phyloP scores from a whole-genome alignment of 2,113 vertebrate genomes.

The Vanacampus margaritifer region DNA sequence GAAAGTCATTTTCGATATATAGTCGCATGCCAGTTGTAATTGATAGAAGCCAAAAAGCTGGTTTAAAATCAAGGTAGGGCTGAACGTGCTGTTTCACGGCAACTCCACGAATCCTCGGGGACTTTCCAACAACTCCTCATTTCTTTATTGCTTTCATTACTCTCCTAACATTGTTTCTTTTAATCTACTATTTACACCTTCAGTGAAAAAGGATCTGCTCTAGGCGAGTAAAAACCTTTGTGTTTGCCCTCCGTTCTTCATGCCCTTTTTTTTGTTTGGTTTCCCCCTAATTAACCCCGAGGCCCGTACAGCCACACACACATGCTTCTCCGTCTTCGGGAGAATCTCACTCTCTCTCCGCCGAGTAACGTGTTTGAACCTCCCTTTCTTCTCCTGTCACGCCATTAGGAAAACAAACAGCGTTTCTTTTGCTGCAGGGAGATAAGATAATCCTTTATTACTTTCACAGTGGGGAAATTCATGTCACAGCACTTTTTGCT shows the following conservation, averaged over 20 bases:
- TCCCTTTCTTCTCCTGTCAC: conserved; percentile 44
- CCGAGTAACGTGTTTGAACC: conserved; percentile 19
- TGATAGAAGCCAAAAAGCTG: neutral
- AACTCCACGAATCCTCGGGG: neutral
- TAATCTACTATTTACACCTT: conserved; percentile 9
- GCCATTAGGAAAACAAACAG: conserved; percentile 34
- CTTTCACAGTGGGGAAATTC: conserved; percentile 4
- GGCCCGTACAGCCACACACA: conserved; percentile 9
- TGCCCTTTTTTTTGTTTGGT: conserved; percentile 1
- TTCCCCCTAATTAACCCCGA: conserved; percentile 55
- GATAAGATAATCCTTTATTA: conserved; percentile 7
- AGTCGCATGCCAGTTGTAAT: conserved; percentile 12
- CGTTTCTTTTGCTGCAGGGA: conserved; percentile 5
- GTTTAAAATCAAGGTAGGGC: neutral
- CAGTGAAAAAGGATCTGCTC: conserved; percentile 21
- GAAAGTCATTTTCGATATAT: conserved; percentile 12
- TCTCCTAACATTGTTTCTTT: neutral
- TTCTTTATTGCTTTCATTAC: neutral
- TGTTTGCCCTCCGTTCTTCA: conserved; percentile 16
- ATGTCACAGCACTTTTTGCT: conserved; percentile 5
- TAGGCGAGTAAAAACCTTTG: conserved; percentile 4
- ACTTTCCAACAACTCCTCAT: neutral
- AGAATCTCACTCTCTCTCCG: conserved; percentile 34
- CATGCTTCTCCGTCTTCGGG: conserved; percentile 35
- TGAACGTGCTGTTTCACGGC: conserved; percentile 1